Percentiles rank a stretch among this genome's conserved stretches.
phyloP scores from a whole-genome alignment of 2,888 invertebrate genomes.

The Eurytoma californica region DNA sequence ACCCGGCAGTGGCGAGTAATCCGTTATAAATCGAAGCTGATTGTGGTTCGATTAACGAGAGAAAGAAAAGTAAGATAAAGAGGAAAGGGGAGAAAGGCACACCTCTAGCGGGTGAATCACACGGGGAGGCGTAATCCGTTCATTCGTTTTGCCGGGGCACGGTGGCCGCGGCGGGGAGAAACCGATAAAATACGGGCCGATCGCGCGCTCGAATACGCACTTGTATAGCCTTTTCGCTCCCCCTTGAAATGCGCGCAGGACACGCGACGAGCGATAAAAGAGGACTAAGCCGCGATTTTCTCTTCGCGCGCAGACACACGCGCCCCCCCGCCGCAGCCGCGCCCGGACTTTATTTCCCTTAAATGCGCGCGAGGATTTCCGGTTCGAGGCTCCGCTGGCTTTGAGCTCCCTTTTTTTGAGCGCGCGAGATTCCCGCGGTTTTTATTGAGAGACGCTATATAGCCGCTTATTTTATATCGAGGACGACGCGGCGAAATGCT shows the following conservation, averaged over 20 bases:
- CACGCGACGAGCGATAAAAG: conserved; percentile 42
- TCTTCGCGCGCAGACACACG: neutral
- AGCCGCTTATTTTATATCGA: no score
- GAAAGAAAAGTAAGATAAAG: conserved; percentile 9
- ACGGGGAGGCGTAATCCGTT: conserved; percentile 33
- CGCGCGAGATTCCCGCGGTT: no score
- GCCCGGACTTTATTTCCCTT: neutral
- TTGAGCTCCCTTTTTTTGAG: neutral
- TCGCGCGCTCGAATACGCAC: conserved; percentile 26
- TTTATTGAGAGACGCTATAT: no score
- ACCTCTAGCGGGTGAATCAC: conserved; percentile 6
- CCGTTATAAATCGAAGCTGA: neutral
- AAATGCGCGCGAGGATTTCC: neutral
- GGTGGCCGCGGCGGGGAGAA: neutral
- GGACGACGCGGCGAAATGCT: no score
- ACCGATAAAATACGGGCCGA: conserved; percentile 48
- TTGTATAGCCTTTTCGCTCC: neutral
- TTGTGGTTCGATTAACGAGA: neutral
- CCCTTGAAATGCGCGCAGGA: conserved; percentile 31
- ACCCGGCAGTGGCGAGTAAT: no score
- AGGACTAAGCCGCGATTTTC: conserved; percentile 2
- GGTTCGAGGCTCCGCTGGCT: neutral
- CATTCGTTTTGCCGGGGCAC: conserved; percentile 26
- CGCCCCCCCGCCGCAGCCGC: neutral
- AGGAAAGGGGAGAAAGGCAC: conserved; percentile 1